These are phyloP conservation scores for Sminthurides aquaticus DNA, from an alignment of 2,888 invertebrate genomes.

Conservation along the genomic window DNA sequence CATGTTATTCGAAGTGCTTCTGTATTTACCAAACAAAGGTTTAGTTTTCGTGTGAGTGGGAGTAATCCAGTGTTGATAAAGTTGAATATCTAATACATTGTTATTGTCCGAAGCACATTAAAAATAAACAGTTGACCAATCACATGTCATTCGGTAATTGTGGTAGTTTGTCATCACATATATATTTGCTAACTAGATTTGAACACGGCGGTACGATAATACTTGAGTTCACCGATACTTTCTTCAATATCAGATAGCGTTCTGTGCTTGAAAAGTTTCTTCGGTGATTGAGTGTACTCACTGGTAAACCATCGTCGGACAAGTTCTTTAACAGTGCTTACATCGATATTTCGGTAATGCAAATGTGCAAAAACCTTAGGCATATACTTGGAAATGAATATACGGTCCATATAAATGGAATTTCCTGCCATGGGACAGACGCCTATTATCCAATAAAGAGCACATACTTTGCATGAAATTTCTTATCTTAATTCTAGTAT, in stretches of 20 bases:
- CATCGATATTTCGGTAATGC: constrained; percentile 61
- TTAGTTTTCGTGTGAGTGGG: too few relatives aligned
- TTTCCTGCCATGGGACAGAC: constrained; percentile 78
- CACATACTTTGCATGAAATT: constrained; percentile 4
- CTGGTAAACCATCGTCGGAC: constrained; percentile 63
- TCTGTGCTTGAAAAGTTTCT: constrained; percentile 62
- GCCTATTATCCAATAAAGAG: too few relatives aligned
- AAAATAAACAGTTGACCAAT: not conserved
- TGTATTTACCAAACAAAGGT: too few relatives aligned
- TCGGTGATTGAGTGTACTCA: constrained; percentile 54
- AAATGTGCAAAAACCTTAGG: constrained; percentile 67
- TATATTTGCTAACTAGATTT: constrained; percentile 44
- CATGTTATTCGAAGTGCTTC: too few relatives aligned
- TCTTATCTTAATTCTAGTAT: too few relatives aligned
- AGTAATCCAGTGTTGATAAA: too few relatives aligned
- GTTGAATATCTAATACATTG: too few relatives aligned
- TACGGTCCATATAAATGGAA: constrained; percentile 74
- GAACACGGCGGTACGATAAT: constrained; percentile 64
- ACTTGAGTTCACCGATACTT: constrained; percentile 73
- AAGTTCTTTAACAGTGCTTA: constrained; percentile 31
- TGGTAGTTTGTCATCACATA: not conserved
- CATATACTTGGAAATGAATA: constrained; percentile 76
- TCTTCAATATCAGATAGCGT: constrained; percentile 77
- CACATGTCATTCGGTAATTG: not conserved
- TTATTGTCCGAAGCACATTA: too few relatives aligned